phyloP scores from a whole-genome alignment of 1,140 invertebrate species.

The Linepithema humile region DNA sequence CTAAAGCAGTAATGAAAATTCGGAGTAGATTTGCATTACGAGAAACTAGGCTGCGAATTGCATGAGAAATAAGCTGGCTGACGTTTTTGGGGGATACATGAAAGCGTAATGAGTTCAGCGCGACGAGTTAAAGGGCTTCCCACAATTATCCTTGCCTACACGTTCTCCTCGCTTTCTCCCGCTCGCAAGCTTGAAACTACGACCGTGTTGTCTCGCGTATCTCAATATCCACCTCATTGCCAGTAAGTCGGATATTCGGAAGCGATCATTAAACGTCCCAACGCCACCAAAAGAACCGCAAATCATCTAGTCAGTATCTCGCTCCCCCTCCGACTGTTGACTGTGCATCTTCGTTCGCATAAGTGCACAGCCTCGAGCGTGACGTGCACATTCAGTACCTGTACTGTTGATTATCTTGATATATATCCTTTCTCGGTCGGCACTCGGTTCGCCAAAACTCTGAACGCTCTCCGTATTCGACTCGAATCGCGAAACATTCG shows the following conservation, averaged over 20 bases:
- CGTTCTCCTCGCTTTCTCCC: background rate
- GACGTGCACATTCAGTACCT: conserved; percentile 26
- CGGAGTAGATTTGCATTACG: conserved; percentile 2
- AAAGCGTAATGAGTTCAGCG: background rate
- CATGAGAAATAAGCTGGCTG: background rate
- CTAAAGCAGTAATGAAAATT: background rate
- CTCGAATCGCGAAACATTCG: conserved; percentile 67
- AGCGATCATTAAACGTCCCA: conserved; percentile 25
- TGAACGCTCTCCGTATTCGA: conserved; percentile 43
- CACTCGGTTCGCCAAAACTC: conserved; percentile 62
- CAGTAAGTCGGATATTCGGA: background rate
- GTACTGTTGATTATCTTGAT: conserved; percentile 68
- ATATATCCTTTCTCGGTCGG: conserved; percentile 73
- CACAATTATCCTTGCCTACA: background rate
- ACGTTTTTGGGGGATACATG: background rate
- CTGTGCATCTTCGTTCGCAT: conserved; percentile 59
- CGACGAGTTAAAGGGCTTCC: background rate
- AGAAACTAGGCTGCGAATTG: background rate
- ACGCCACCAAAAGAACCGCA: conserved; percentile 15
- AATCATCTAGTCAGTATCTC: conserved; percentile 35
- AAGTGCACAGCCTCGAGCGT: conserved; percentile 30
- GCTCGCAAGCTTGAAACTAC: background rate
- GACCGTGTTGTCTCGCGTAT: background rate
- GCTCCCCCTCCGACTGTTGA: conserved; percentile 47
- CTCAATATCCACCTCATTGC: background rate